These are phyloP conservation scores for Andrena trimmerana DNA, from an alignment of 2,888 invertebrate species.

Conservation along the genomic window DNA sequence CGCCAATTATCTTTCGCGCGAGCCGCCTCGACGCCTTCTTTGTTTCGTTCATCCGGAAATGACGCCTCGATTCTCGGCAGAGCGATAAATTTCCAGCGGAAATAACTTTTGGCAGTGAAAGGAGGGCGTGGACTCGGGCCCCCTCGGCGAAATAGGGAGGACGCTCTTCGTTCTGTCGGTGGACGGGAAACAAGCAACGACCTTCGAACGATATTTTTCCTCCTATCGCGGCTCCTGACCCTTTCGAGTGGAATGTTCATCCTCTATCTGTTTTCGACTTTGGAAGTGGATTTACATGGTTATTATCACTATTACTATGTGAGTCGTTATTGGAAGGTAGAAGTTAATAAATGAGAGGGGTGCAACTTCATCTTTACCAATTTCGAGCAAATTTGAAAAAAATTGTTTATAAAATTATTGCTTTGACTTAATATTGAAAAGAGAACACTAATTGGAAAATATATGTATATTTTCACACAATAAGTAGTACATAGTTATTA, in stretches of 20 bases:
- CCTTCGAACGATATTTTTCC: constrained; percentile 32
- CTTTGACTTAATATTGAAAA: too few relatives aligned
- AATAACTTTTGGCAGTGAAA: constrained; percentile 74
- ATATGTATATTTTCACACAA: too few relatives aligned
- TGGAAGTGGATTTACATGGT: too few relatives aligned
- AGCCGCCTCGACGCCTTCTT: constrained; percentile 60
- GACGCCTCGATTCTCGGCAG: constrained; percentile 75
- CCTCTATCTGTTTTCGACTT: background rate
- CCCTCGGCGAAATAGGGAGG: constrained; percentile 35
- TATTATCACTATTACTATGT: too few relatives aligned
- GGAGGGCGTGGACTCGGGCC: constrained; percentile 35
- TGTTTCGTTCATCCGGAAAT: constrained; percentile 74
- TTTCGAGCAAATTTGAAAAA: too few relatives aligned
- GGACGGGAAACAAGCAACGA: constrained; percentile 2
- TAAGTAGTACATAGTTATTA: too few relatives aligned
- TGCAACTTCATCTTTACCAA: too few relatives aligned
- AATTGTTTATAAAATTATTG: too few relatives aligned
- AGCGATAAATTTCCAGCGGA: constrained; percentile 74
- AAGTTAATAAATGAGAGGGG: too few relatives aligned
- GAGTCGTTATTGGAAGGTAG: too few relatives aligned
- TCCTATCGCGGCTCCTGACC: background rate
- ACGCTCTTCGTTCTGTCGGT: background rate
- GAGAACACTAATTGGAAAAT: too few relatives aligned
- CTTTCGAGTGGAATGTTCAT: constrained; percentile 21
- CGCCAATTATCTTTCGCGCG: constrained; percentile 71